A percentile compares a stretch with the other conserved stretches of the same genome.
These are phyloP conservation scores for Lichenostomus cassidix DNA, from an alignment of 2,113 vertebrate genomes.

Conservation along the genomic window DNA sequence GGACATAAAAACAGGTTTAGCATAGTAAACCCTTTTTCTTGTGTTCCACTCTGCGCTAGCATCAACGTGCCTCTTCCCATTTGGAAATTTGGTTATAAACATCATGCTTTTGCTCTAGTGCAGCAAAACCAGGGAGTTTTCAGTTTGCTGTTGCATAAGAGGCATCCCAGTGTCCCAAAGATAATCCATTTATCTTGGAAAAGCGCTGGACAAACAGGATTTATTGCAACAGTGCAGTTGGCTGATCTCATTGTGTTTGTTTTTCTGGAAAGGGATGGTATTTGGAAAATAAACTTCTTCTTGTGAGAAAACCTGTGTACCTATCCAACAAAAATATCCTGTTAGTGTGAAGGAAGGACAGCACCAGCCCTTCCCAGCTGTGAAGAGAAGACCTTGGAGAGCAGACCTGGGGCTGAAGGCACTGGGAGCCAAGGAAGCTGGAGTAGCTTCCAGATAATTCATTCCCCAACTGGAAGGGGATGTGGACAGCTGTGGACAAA, in stretches of 20 bases:
- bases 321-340: not conserved
- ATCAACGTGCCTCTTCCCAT: not conserved
- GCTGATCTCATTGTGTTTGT: not conserved
- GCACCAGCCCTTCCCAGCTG: not conserved
- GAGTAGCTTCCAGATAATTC: not conserved
- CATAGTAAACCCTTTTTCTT: not conserved
- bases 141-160: not conserved
- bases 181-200: not conserved
- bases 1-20: not conserved
- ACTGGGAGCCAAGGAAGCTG: rapidly evolving
- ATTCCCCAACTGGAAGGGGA: not conserved
- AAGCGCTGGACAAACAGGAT: not conserved
- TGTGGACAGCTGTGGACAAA: not conserved
- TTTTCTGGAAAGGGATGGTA: not conserved
- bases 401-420: not conserved
- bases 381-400: not conserved
- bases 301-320: not conserved
- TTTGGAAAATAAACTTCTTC: constrained; percentile 11
- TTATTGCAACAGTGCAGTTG: not conserved
- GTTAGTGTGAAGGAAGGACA: not conserved
- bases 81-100: not conserved
- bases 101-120: not conserved
- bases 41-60: too few relatives aligned
- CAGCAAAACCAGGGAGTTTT: not conserved
- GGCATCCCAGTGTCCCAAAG: not conserved